These are phyloP conservation scores for Rhinolophus ferrumequinum DNA, from an alignment of 2,113 vertebrate species.

Conservation along the genomic window DNA sequence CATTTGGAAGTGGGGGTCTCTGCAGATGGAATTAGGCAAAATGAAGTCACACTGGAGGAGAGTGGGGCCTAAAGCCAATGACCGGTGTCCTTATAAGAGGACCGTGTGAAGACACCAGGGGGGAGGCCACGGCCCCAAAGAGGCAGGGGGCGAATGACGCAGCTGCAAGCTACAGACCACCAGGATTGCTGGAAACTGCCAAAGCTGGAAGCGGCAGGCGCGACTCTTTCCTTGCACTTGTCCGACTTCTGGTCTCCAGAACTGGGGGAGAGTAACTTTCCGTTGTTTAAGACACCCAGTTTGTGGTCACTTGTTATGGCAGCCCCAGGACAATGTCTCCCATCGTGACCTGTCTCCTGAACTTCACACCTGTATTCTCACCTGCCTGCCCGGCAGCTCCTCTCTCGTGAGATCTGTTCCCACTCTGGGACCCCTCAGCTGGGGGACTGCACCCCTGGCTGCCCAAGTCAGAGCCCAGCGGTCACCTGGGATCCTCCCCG, in stretches of 20 bases:
- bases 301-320: not conserved
- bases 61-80: not conserved
- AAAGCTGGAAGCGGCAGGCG: not conserved
- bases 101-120: rapidly evolving
- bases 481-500: not conserved
- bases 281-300: not conserved
- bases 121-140: too few relatives aligned
- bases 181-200: rapidly evolving
- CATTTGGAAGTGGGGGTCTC: not conserved
- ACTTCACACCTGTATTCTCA: not conserved
- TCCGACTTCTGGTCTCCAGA: not conserved
- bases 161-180: rapidly evolving
- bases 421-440: not conserved
- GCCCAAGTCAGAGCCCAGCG: not conserved
- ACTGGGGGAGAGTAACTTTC: not conserved
- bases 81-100: not conserved
- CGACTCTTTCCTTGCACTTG: not conserved
- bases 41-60: not conserved
- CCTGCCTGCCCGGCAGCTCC: not conserved
- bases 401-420: not conserved
- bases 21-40: not conserved
- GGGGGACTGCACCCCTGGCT: rapidly evolving
- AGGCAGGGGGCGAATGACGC: rapidly evolving
- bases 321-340: not conserved
- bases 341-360: rapidly evolving